Evolutionary conservation across 2,113 vertebrate genomes (phyloP).

Genomic region (Sinocyclocheilus rhinocerous): DNA sequence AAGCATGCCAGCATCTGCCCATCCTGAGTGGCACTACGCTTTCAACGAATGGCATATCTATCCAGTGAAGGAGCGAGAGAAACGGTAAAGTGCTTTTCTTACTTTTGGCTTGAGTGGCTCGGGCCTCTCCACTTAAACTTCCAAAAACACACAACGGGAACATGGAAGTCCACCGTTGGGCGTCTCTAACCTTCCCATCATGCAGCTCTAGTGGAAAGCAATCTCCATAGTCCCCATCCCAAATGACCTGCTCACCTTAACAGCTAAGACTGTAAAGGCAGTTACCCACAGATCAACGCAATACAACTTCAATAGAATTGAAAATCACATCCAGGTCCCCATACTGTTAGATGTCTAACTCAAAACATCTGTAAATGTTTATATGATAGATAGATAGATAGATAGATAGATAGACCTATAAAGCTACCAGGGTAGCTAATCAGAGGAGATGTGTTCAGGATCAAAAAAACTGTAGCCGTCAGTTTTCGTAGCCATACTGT

Average conservation of each 20-base stretch:
- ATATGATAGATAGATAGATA: not conserved
- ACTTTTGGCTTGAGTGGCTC: conserved; percentile 16
- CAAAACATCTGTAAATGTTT: not conserved
- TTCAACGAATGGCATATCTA: not conserved
- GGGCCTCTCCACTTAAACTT: conserved; percentile 30
- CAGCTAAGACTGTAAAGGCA: not conserved
- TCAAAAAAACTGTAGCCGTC: not conserved
- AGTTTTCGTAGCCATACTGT: too few relatives aligned
- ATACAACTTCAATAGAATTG: not conserved
- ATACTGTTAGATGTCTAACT: not conserved
- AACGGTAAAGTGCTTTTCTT: conserved; percentile 6
- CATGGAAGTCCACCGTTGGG: not conserved
- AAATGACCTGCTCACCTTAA: not conserved
- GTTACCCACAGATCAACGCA: not conserved
- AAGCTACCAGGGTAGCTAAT: too few relatives aligned
- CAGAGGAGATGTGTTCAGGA: too few relatives aligned
- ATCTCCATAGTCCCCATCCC: not conserved
- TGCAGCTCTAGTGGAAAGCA: not conserved
- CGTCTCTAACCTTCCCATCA: conserved; percentile 15
- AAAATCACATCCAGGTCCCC: not conserved
- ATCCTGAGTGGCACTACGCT: not conserved
- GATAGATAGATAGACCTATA: too few relatives aligned
- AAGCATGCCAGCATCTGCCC: not conserved
- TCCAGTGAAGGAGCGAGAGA: not conserved
- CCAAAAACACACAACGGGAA: conserved; percentile 5